Base-by-base conservation (phyloP, 1,140 invertebrate genomes). In the Hycleus phaleratus region DNA sequence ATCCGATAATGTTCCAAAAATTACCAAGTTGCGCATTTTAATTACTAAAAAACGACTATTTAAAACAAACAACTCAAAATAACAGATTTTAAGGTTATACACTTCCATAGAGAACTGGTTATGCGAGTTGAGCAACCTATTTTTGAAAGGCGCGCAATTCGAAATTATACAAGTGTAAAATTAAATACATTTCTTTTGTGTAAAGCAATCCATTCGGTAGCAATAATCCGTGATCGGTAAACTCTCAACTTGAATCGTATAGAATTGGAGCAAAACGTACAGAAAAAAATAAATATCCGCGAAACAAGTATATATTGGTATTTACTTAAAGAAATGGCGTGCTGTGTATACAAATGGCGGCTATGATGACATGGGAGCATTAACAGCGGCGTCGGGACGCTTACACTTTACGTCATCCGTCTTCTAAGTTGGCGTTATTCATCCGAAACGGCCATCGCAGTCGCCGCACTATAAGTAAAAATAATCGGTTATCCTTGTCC, bases 261-360 rank as follows among this genome's bases (percentile, higher is more conserved):
- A 32, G 32, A 32, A 5, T 5, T 7, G 32, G 7, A 4, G 4
- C 4, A 3, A 1, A 32, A 32, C 7, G 32, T 32, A 7, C 32
- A 32, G 50, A 46, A 53, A 24, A 46, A 53, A 58, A 52, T 44
- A 45, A 46, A 52, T 44, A 52, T n/a, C 40, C 10, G 42, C 38
- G 48, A 58, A 59, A 54, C 57, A 59, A 54, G 50, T 52, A 49
- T 59, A 54, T 59, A 59, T 59, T 59, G 57, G 57, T 59, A 59
- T 59, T 59, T 59, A 49, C 57, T 59, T 47, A 48, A 46, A 53
- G 57, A 43, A 48, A 59, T 59, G 49, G 57, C 44, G 44, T 47
- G 49, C 26, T 59, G 46, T 59, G 50, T 59, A 54, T 59, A 59
- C 58, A 59, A 59, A 59, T 59, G 46, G 58, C 58, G 50, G 50